Evolutionary conservation across 2,113 vertebrate species (phyloP).

Genomic region (Gavialis gangeticus): DNA sequence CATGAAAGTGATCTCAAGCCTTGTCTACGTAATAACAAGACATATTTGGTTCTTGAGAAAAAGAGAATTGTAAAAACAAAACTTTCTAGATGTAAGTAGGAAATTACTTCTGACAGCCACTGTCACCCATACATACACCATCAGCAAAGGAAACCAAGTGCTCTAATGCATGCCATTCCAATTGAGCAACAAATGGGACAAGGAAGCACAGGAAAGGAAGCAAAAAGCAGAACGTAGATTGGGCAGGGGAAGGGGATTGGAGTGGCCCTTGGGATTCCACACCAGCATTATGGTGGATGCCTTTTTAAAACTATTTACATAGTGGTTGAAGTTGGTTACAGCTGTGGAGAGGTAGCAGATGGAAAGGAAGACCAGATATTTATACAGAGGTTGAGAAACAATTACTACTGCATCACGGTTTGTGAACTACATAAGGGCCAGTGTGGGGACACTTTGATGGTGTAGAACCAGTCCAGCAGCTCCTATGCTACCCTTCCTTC

Average conservation of each 20-base stretch:
- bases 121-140: slow-evolving; percentile 14
- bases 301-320: slow-evolving; percentile 57
- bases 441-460: background rate
- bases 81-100: background rate
- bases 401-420: slow-evolving; percentile 41
- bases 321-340: slow-evolving; percentile 39
- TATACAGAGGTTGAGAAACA: slow-evolving; percentile 48
- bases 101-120: slow-evolving; percentile 43
- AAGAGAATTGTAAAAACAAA: background rate
- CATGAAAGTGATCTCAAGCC: background rate
- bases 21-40: background rate
- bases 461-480: background rate
- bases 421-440: background rate
- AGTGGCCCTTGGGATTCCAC: background rate
- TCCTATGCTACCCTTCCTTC: background rate
- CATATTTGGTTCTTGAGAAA: background rate
- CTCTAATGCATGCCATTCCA: background rate
- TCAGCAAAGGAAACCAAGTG: slow-evolving; percentile 22
- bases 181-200: background rate
- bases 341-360: background rate
- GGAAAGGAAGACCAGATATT: slow-evolving; percentile 38
- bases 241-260: too few species aligned
- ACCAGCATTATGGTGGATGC: background rate
- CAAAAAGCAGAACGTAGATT: too few species aligned
- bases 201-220: too few species aligned